phyloP scores from a whole-genome alignment of 2,888 invertebrate genomes.

The Platerodrilus igneus region DNA sequence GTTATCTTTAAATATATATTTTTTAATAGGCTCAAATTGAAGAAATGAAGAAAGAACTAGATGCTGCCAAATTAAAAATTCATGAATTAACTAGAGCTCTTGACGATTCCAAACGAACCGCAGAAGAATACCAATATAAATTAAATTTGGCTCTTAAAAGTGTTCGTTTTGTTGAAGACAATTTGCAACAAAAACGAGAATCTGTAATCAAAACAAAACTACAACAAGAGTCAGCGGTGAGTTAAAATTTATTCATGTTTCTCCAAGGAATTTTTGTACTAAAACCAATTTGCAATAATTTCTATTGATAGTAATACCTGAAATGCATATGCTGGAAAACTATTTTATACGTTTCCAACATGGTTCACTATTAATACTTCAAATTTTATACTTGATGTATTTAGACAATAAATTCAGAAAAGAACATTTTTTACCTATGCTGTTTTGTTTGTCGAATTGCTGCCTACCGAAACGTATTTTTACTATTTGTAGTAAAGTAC shows the following conservation, averaged over 20 bases:
- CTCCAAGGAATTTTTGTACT: slow-evolving; percentile 4
- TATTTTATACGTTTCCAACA: too few species aligned
- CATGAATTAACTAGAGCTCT: slow-evolving; percentile 19
- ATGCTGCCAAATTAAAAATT: slow-evolving; percentile 18
- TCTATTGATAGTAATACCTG: too few species aligned
- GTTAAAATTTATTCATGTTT: slow-evolving; percentile 4
- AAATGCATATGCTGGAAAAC: too few species aligned
- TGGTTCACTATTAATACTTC: too few species aligned
- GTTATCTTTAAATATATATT: not conserved
- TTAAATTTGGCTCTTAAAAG: slow-evolving; percentile 18
- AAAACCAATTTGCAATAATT: too few species aligned
- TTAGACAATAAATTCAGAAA: too few species aligned
- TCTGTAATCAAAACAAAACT: slow-evolving; percentile 13
- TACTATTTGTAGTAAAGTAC: too few species aligned
- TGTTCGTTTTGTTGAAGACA: slow-evolving; percentile 17
- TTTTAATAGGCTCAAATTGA: slow-evolving; percentile 23
- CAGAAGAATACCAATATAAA: slow-evolving; percentile 18
- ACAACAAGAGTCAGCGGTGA: slow-evolving; percentile 20
- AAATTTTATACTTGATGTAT: too few species aligned
- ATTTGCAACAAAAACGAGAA: slow-evolving; percentile 17
- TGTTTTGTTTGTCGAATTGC: too few species aligned
- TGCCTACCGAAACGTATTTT: too few species aligned
- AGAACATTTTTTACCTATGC: too few species aligned
- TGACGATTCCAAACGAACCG: slow-evolving; percentile 15
- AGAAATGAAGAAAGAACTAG: slow-evolving; percentile 24